Evolutionary conservation across 2,888 invertebrate genomes (phyloP), one percentile per base, ranked within the genome.

Genomic region (Anthrax anthrax): DNA sequence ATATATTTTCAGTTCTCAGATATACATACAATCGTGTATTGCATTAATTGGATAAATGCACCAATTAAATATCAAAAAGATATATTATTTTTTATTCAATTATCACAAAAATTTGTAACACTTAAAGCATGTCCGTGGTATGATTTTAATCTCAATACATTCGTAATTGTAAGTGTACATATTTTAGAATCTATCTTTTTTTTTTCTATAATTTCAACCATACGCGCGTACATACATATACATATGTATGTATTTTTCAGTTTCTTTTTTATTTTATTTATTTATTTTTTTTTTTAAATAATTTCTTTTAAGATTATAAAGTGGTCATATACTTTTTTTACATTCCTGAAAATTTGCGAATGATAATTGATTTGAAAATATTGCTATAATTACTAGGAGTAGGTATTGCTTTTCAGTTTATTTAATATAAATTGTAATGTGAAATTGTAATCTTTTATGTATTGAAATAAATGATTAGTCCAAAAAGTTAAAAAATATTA

Each of bases 61-160:
- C 47, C 58, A 0, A 34, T 44, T 1, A 36, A 36, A 3, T 58
- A 61, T 39, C 56, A 58, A 19, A 56, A 56, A 1, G 56, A 60
- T 43, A 51, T 64, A 13, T 48, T 53, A 44, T 58, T 65, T 48
- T 43, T 65, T 12, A 64, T 64, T 3, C 47, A 47, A 36, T 51
- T 64, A 4, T 54, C 60, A 12, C 64, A 64, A 47, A 57, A 51
- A n/a, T 62, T 64, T 0, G 44, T 64, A 4, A 45, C 53, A 10
- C 60, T 60, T 47, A 54, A 48, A 18, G 60, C 63, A 4, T 51
- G 47, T 29, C 63, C 63, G 2, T 56, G 63, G 19, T 54, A 55
- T 34, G 57, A 57, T 23, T 60, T 60, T 18, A 59, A 58, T 23
- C 55, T 62, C 43, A 51, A 56, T 16, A 56, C 64, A 29, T 62